Percentiles rank a stretch among this genome's conserved stretches.
Conservation (phyloP, 2,797 vertebrate species). For the Falco concolor region DNA sequence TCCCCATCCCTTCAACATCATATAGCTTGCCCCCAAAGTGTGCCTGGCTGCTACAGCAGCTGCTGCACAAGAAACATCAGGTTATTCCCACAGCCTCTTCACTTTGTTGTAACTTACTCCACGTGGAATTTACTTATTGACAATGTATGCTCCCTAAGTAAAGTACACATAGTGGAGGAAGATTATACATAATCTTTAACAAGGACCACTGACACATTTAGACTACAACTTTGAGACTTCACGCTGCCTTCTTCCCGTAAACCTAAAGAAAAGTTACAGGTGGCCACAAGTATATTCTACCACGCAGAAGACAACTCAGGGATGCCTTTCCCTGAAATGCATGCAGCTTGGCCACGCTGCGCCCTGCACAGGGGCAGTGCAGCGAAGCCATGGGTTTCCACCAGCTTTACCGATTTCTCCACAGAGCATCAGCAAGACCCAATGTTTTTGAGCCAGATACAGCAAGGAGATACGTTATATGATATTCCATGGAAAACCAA, state of each 20-base stretch:
- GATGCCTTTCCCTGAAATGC: not conserved
- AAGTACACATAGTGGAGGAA: not conserved
- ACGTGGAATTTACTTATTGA: not conserved
- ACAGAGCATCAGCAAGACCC: not conserved
- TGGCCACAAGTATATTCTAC: not conserved
- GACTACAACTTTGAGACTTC: not conserved
- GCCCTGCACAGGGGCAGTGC: not conserved
- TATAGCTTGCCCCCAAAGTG: not conserved
- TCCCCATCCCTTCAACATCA: not conserved
- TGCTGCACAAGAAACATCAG: not conserved
- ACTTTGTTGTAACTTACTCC: not conserved
- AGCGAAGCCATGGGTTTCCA: not conserved
- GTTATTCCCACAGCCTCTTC: slow-evolving; percentile 3
- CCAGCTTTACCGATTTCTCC: not conserved
- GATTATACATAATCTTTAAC: not conserved
- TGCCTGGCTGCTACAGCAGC: not conserved
- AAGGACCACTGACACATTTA: not conserved
- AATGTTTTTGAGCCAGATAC: not conserved
- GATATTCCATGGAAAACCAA: not conserved
- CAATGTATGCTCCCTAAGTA: not conserved
- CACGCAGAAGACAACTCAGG: not conserved
- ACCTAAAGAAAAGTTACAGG: not conserved
- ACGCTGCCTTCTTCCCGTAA: not conserved
- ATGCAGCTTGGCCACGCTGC: not conserved
- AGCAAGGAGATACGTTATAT: not conserved